Evolutionary conservation across 2,113 vertebrate species (phyloP), one percentile per base, ranked within the genome.

Genomic region (Etheostoma cragini): DNA sequence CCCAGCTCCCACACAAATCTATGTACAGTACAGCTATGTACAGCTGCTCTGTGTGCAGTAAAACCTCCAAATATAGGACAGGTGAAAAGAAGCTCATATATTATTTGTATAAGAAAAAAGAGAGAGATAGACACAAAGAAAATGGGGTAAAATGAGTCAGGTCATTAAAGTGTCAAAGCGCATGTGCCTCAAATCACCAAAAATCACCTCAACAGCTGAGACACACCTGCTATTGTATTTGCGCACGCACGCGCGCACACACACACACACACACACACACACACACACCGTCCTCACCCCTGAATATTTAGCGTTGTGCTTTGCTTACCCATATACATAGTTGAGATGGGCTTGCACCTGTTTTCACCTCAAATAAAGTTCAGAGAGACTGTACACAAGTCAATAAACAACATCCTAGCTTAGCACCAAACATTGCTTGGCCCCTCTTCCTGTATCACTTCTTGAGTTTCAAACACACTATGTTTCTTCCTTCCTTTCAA

Each of bases 321-420:
- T 92, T 93, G 93, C 87, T 92, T 92, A 94, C 90, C 91, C 88
- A 89, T 92, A 91, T 24, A 92, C 91, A 91, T 82, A 78, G 61
- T 50, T 62, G 19, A 82, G 80, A 75, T 38, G 63, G 72, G 78
- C 66, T 85, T 13, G 87, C 88, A 80, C 87, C 88, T 93, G 93
- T 94, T 94, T 88, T 89, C 89, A 93, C 90, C 85, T 88, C 64
- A 91, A 93, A 94, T 90, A 93, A 91, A 87, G 86, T 90, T 89
- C 79, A 91, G 82, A 92, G 74, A 88, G 69, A 84, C 79, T 26
- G 21, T 89, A 90, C 84, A 90, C 85, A 92, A 83, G 87, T 83
- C 84, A 85, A 76, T 84, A 92, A 90, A 92, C 89, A 92, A 35
- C 64, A 26, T 76, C 79, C 47, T 6, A 80, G 91, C 88, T 86